Percentiles rank a stretch among this genome's conserved stretches.
phyloP scores from a whole-genome alignment of 92 coral and sea anemone species.

The Anthopleura xanthogrammica region DNA sequence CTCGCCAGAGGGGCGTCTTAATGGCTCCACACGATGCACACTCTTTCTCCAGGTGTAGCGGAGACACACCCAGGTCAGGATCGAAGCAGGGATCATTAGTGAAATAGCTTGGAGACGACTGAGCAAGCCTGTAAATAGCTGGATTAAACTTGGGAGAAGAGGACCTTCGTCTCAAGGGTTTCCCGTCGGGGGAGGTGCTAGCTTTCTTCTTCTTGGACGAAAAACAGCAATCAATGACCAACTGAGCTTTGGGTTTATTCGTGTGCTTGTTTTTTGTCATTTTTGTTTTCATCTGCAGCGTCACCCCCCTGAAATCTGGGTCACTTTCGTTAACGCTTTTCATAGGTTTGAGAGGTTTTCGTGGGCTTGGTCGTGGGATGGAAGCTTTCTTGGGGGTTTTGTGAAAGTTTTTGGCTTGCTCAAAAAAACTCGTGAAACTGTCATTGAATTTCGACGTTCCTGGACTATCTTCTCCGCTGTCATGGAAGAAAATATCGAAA shows the following conservation, averaged over 20 bases:
- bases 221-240: slow-evolving; percentile 89
- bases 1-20: slow-evolving; percentile 99
- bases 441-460: slow-evolving; percentile 35
- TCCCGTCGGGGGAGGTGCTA: slow-evolving; percentile 40
- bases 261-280: slow-evolving; percentile 56
- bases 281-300: slow-evolving; percentile 90
- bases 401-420: slow-evolving; percentile 43
- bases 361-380: slow-evolving; percentile 78
- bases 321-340: slow-evolving; percentile 87
- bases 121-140: slow-evolving; percentile 68
- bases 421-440: slow-evolving; percentile 25
- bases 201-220: slow-evolving; percentile 82
- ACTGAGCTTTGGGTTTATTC: slow-evolving; percentile 71
- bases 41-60: slow-evolving; percentile 84
- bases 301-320: slow-evolving; percentile 95
- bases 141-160: slow-evolving; percentile 74
- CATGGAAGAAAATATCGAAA: no score
- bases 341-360: slow-evolving; percentile 93
- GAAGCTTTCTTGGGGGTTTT: slow-evolving; percentile 71
- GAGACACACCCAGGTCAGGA: slow-evolving; percentile 81
- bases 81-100: slow-evolving; percentile 54
- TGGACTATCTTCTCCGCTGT: slow-evolving; percentile 53
- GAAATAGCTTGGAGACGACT: slow-evolving; percentile 62
- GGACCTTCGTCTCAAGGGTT: slow-evolving; percentile 61
- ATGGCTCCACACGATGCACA: slow-evolving; percentile 94